A percentile compares a stretch with the other conserved stretches of the same genome.
Evolutionary conservation across 2,113 vertebrate genomes (phyloP).

Genomic region (Triplophysa rosa): DNA sequence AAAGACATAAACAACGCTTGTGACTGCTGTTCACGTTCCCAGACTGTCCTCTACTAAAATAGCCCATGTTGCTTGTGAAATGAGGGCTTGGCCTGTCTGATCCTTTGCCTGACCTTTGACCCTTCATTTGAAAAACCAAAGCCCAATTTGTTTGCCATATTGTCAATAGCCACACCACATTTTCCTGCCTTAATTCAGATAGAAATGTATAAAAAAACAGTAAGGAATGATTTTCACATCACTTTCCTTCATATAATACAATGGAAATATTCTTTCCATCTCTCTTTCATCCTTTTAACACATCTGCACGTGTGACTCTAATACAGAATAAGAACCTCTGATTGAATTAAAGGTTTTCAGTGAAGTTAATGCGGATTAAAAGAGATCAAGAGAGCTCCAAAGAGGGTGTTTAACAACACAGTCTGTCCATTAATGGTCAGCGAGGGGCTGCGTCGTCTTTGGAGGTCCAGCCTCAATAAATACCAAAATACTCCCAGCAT

Average conservation of each 20-base stretch:
- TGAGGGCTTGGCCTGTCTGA: background rate
- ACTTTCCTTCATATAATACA: background rate
- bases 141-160: background rate
- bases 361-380: background rate
- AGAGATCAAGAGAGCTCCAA: background rate
- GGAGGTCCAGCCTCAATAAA: conserved; percentile 34
- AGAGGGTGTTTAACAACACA: background rate
- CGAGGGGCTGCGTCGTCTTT: conserved; percentile 9
- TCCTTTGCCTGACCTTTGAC: background rate
- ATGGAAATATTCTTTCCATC: background rate
- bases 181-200: background rate
- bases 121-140: background rate
- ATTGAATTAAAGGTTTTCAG: background rate
- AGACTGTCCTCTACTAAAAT: background rate
- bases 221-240: background rate
- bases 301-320: background rate
- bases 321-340: background rate
- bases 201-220: background rate
- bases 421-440: background rate
- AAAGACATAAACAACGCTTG: background rate
- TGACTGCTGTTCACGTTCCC: background rate
- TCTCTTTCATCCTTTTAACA: background rate
- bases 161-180: background rate
- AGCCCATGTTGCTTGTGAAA: background rate
- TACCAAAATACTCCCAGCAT: background rate